Evolutionary conservation across 2,888 invertebrate species (phyloP).

Genomic region (Nymphalis urticae): DNA sequence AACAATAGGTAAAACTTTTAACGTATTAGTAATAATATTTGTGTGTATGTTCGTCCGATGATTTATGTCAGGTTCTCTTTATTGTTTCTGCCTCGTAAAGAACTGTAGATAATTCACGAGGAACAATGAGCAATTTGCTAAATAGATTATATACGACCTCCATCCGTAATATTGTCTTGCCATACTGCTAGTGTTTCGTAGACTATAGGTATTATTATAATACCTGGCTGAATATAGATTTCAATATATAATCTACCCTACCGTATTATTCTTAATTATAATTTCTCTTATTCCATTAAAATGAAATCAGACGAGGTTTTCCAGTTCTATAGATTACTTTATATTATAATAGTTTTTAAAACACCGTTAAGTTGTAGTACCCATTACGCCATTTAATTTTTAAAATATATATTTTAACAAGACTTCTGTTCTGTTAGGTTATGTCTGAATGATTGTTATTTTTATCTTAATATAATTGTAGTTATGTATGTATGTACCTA

Average conservation of each 20-base stretch:
- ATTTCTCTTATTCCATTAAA: constrained; percentile 10
- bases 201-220: constrained; percentile 61
- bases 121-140: constrained; percentile 80
- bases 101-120: constrained; percentile 69
- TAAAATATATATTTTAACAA: constrained; percentile 48
- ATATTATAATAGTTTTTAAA: constrained; percentile 26
- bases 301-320: constrained; percentile 15
- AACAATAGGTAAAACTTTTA: constrained; percentile 65
- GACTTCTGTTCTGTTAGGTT: constrained; percentile 69
- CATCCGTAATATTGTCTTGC: constrained; percentile 79
- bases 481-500: constrained; percentile 78
- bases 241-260: constrained; percentile 26
- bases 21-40: constrained; percentile 62
- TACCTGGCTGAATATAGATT: constrained; percentile 49
- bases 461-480: constrained; percentile 69
- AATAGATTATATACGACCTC: constrained; percentile 79
- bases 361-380: constrained; percentile 31
- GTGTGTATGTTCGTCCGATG: constrained; percentile 68
- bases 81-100: constrained; percentile 78
- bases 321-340: constrained; percentile 20
- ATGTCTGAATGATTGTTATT: constrained; percentile 62
- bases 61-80: constrained; percentile 74
- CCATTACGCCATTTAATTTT: constrained; percentile 33
- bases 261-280: constrained; percentile 13
- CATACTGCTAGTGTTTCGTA: constrained; percentile 76